Evolutionary conservation across 2,888 invertebrate genomes (phyloP).

Genomic region (Philonicus albiceps): DNA sequence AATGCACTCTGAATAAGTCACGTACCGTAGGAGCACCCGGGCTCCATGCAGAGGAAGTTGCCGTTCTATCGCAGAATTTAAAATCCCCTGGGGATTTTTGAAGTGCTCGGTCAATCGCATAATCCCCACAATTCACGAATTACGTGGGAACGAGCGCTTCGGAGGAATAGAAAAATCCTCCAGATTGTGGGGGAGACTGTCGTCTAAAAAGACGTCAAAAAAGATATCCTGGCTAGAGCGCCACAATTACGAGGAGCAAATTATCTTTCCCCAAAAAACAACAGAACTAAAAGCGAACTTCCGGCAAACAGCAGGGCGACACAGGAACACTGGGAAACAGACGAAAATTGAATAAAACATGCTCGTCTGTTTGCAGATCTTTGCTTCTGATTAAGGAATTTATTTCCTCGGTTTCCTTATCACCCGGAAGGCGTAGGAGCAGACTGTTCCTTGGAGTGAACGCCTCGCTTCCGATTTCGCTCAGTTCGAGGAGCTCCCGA

Average conservation of each 20-base stretch:
- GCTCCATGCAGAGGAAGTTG: background rate
- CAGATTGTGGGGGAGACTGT: background rate
- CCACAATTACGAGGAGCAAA: constrained; percentile 13
- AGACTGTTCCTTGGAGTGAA: background rate
- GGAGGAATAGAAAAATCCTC: background rate
- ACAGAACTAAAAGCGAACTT: constrained; percentile 16
- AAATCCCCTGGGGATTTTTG: background rate
- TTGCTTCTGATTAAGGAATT: constrained; percentile 28
- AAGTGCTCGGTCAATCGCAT: background rate
- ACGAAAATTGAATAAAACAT: constrained; percentile 34
- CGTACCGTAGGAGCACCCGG: background rate
- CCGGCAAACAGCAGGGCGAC: background rate
- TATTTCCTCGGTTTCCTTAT: constrained; percentile 33
- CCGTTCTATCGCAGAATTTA: background rate
- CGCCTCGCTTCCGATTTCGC: background rate
- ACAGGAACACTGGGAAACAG: constrained; percentile 11
- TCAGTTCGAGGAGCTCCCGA: background rate
- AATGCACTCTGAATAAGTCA: background rate
- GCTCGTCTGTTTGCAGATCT: constrained; percentile 37
- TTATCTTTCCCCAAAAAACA: background rate
- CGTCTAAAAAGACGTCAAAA: background rate
- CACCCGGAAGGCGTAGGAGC: constrained; percentile 31
- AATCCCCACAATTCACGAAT: background rate
- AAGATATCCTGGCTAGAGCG: background rate
- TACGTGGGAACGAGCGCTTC: background rate